These are phyloP conservation scores for Cyrtonyx montezumae DNA, from an alignment of 2,113 vertebrate genomes.

Conservation along the genomic window DNA sequence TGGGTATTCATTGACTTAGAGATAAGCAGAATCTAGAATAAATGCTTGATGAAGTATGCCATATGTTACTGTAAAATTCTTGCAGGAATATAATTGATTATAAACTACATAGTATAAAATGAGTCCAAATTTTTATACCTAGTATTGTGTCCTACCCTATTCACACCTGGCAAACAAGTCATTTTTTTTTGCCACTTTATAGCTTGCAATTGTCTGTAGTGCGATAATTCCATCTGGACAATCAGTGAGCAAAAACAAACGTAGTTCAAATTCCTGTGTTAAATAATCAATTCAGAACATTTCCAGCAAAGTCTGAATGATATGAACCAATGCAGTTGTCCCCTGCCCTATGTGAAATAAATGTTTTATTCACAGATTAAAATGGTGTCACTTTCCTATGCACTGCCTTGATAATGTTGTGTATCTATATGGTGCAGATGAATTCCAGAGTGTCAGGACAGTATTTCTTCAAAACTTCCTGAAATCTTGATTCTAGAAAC, in stretches of 20 bases:
- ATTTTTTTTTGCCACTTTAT: neutral
- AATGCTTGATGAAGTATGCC: neutral
- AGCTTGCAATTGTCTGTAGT: neutral
- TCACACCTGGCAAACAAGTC: neutral
- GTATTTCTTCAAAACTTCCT: neutral
- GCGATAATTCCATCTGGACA: neutral
- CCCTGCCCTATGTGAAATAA: neutral
- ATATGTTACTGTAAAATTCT: neutral
- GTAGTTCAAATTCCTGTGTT: neutral
- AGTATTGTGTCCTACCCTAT: fast-evolving
- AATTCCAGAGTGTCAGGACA: neutral
- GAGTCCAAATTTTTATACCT: neutral
- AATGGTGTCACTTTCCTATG: neutral
- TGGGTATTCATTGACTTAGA: neutral
- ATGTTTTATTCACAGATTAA: neutral
- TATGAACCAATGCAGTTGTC: neutral
- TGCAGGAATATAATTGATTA: neutral
- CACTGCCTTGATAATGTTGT: neutral
- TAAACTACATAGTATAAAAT: neutral
- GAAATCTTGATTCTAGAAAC: neutral
- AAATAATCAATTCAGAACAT: neutral
- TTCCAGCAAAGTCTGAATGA: neutral
- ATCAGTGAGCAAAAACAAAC: neutral
- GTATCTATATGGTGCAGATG: neutral
- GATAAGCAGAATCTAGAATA: neutral